Conservation (phyloP, 2,888 invertebrate genomes). For the Ormyrus thymus region DNA sequence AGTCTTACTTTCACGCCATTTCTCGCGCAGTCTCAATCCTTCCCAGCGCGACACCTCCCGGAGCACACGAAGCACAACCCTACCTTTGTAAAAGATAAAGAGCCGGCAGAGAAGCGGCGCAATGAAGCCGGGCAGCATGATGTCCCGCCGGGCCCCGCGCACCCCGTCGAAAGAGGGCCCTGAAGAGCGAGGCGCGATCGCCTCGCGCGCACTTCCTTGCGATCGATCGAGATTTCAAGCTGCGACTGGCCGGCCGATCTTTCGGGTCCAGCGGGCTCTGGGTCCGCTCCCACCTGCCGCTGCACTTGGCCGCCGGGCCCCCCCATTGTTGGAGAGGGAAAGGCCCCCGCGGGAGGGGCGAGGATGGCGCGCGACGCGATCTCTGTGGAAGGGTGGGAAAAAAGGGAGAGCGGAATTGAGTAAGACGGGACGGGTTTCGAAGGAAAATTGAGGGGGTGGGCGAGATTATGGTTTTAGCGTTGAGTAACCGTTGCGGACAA, state of each 20-base stretch:
- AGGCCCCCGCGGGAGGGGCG: background rate
- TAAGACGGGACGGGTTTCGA: too few relatives aligned
- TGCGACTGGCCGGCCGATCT: constrained; percentile 22
- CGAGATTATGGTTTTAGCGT: too few relatives aligned
- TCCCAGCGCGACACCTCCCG: background rate
- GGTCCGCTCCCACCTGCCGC: background rate
- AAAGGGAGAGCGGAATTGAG: background rate
- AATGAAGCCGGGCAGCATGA: constrained; percentile 68
- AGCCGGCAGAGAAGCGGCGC: constrained; percentile 68
- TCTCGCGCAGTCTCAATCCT: background rate
- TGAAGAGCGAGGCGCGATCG: background rate
- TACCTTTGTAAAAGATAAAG: constrained; percentile 62
- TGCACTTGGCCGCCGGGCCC: background rate
- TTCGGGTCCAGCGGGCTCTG: background rate
- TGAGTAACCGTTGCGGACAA: too few relatives aligned
- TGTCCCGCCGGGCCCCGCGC: constrained; percentile 1
- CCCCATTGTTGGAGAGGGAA: too few relatives aligned
- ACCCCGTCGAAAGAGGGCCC: too few relatives aligned
- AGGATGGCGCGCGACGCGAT: background rate
- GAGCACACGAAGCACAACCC: background rate
- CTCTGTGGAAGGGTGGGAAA: background rate
- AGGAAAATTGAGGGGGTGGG: too few relatives aligned
- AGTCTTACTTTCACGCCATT: too few relatives aligned
- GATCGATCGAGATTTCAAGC: constrained; percentile 39
- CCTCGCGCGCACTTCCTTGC: background rate